These are phyloP conservation scores for Aelia acuminata DNA, from an alignment of 2,888 invertebrate genomes.

Conservation along the genomic window DNA sequence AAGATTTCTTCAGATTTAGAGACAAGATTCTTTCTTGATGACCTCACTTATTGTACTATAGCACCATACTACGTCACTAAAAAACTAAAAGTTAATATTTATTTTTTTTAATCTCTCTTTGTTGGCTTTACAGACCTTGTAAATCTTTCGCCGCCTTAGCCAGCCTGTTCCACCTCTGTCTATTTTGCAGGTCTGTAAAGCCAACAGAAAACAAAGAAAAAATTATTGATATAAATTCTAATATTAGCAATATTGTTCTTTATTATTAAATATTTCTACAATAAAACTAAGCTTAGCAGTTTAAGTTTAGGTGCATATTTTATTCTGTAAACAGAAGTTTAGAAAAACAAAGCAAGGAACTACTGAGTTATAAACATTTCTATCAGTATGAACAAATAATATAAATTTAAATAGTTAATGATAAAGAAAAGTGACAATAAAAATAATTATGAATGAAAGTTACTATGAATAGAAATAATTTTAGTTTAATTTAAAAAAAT, in stretches of 20 bases:
- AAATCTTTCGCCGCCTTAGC: constrained; percentile 36
- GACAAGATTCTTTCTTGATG: neutral
- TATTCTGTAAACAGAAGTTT: neutral
- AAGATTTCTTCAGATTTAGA: neutral
- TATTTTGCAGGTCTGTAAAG: constrained; percentile 9
- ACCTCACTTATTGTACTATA: neutral
- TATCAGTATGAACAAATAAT: neutral
- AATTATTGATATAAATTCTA: neutral
- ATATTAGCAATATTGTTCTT: constrained; percentile 9
- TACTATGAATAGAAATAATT: too few relatives aligned
- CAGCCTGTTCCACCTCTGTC: constrained; percentile 28
- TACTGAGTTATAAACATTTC: neutral
- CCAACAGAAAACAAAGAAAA: constrained; percentile 40
- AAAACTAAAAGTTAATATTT: constrained; percentile 15
- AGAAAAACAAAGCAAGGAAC: neutral
- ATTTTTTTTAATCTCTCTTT: neutral
- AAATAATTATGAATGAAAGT: neutral
- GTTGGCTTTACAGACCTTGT: constrained; percentile 40
- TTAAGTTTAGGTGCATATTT: neutral
- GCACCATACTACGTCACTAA: neutral
- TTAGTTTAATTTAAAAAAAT: neutral
- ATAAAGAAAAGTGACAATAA: neutral
- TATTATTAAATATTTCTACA: neutral
- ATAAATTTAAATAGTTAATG: neutral
- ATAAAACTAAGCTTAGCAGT: neutral